Evolutionary conservation across 2,113 vertebrate species (phyloP), one percentile per base, ranked within the genome.

Genomic region (Cyphomyrus plagiostoma): DNA sequence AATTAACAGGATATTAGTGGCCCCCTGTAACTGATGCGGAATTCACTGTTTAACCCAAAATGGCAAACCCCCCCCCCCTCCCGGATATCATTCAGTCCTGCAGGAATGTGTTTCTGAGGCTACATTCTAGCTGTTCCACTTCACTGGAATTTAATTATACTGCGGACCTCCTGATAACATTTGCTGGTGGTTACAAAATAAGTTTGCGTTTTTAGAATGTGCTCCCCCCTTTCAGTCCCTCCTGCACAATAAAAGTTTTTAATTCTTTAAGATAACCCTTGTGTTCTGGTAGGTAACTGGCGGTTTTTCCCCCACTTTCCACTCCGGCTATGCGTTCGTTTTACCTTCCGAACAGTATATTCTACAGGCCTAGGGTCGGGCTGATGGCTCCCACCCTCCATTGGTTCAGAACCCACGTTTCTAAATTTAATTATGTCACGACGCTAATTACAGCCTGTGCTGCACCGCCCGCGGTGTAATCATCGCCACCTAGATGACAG

Each of bases 191-290:
- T 46, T 35, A 83, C 88, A 58, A 83, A 45, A 26, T 21, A 50
- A 52, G 45, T 17, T n/a, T 52, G n/a, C 53, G 26, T n/a, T 82
- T 42, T 62, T 48, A 45, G 66, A 87, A 42, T 86, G 62, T 89
- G 19, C 8, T 21, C 9, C 5, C 86, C 21, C 82, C 2, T 89
- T 89, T 88, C 91, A 90, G 50, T 84, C 90, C 84, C 89, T 92
- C 39, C 90, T 6, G 52, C 85, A 90, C 88, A 92, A 92, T 92
- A 91, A 89, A 92, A 88, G 52, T 92, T 92, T 88, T 89, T 85
- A 89, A 86, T 90, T 86, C 56, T 88, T 90, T 90, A 62, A 52
- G 77, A 42, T 85, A 58, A 56, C 17, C 30, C 6, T 86, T 62
- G n/a, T 49, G 9, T 89, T 46, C n/a, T 88, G 48, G 15, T 26